Conservation (phyloP, 2,113 vertebrate species). For the Saiga tatarica region DNA sequence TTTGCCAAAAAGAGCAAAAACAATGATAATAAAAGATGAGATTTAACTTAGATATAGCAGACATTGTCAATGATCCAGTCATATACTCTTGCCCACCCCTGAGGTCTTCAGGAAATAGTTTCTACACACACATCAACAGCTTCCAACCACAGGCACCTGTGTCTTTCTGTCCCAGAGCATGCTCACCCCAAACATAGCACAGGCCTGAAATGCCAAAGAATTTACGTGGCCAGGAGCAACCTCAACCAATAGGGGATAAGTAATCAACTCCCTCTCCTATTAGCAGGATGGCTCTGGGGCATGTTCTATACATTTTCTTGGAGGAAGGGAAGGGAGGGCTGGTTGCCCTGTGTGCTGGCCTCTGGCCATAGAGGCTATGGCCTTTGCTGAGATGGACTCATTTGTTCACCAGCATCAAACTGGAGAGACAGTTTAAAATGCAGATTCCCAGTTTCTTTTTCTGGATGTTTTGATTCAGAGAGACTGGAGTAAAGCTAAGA, state of each 20-base stretch:
- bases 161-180: not conserved
- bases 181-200: not conserved
- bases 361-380: not conserved
- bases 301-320: not conserved
- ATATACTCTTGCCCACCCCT: not conserved
- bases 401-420: not conserved
- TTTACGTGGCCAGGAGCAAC: not conserved
- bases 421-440: not conserved
- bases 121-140: not conserved
- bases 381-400: not conserved
- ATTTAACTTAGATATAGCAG: not conserved
- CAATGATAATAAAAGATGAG: not conserved
- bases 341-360: not conserved
- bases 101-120: not conserved
- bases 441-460: not conserved
- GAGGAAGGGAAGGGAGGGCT: not conserved
- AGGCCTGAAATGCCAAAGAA: not conserved
- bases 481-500: not conserved
- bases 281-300: not conserved
- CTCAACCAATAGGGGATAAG: not conserved
- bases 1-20: not conserved
- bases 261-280: not conserved
- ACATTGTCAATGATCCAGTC: not conserved
- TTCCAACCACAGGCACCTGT: not conserved
- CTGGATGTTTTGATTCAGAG: not conserved